A percentile compares a stretch with the other conserved stretches of the same genome.
These are phyloP conservation scores for Philopedon plagiatum DNA, from an alignment of 2,888 invertebrate species.

Conservation along the genomic window DNA sequence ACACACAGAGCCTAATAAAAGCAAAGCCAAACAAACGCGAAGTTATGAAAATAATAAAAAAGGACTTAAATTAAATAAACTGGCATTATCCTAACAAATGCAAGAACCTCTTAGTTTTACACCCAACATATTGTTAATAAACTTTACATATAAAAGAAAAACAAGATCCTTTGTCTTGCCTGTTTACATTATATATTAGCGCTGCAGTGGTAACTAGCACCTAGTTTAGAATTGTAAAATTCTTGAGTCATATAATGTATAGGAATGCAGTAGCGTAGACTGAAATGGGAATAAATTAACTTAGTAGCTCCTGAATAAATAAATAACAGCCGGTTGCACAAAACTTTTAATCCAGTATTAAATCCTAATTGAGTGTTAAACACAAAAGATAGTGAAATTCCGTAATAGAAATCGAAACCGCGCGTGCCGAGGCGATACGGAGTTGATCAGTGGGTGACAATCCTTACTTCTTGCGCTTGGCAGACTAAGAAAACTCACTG, in stretches of 20 bases:
- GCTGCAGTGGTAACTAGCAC: conserved; percentile 59
- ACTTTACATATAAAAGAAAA: conserved; percentile 56
- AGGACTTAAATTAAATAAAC: conserved; percentile 50
- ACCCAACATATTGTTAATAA: conserved; percentile 57
- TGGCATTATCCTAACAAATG: conserved; percentile 40
- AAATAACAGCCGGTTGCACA: too few species aligned
- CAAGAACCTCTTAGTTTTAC: conserved; percentile 57
- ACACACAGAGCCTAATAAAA: conserved; percentile 58
- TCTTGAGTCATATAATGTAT: conserved; percentile 33
- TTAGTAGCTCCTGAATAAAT: too few species aligned
- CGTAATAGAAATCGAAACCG: too few species aligned
- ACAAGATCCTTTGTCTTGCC: conserved; percentile 55
- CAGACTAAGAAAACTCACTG: too few species aligned
- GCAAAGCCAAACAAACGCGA: conserved; percentile 56
- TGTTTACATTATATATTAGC: conserved; percentile 60
- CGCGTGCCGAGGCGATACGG: too few species aligned
- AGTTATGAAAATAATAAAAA: conserved; percentile 56
- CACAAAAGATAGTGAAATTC: too few species aligned
- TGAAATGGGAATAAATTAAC: too few species aligned
- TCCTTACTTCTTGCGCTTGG: too few species aligned
- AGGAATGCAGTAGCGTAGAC: background rate
- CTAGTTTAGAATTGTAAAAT: conserved; percentile 60
- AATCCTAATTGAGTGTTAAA: too few species aligned
- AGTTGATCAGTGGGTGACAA: too few species aligned
- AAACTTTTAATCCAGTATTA: too few species aligned